These are phyloP conservation scores for Halocynthia aurantium DNA, from an alignment of 23 tunicate genomes.

Conservation along the genomic window DNA sequence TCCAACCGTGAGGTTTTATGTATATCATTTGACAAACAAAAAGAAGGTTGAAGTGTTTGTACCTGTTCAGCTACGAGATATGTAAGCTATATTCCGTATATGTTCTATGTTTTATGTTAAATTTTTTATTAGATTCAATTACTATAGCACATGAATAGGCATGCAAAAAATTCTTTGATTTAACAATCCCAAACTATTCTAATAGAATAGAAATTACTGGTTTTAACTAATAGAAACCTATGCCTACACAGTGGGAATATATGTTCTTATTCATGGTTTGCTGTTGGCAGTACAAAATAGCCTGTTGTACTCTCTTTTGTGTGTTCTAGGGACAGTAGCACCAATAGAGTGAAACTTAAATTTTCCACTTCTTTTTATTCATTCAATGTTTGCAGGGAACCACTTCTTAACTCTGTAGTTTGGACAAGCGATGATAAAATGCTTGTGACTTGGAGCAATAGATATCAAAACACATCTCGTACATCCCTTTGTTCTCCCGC, in stretches of 20 bases:
- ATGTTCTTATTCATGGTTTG: too few species aligned
- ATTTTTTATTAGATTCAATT: too few species aligned
- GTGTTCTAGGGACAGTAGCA: too few species aligned
- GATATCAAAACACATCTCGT: conserved; percentile 14
- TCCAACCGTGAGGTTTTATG: not conserved
- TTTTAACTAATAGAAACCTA: too few species aligned
- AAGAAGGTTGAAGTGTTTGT: not conserved
- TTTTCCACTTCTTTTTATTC: not conserved
- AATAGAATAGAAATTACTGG: too few species aligned
- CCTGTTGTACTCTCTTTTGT: not conserved
- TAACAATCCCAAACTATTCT: too few species aligned
- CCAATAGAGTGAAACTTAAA: too few species aligned
- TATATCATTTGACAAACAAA: not conserved
- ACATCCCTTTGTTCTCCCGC: not conserved
- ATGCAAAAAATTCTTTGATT: too few species aligned
- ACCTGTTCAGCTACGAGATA: not conserved
- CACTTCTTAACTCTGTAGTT: conserved; percentile 12
- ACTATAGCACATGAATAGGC: too few species aligned
- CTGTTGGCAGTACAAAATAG: not conserved
- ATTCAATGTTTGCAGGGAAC: conserved; percentile 9
- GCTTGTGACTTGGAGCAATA: conserved; percentile 20
- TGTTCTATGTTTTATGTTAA: too few species aligned
- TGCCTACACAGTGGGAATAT: too few species aligned
- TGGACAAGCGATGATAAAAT: conserved; percentile 1
- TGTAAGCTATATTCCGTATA: not conserved